Conservation (phyloP, 2,888 invertebrate species). For the Linnaemya vulpina region DNA sequence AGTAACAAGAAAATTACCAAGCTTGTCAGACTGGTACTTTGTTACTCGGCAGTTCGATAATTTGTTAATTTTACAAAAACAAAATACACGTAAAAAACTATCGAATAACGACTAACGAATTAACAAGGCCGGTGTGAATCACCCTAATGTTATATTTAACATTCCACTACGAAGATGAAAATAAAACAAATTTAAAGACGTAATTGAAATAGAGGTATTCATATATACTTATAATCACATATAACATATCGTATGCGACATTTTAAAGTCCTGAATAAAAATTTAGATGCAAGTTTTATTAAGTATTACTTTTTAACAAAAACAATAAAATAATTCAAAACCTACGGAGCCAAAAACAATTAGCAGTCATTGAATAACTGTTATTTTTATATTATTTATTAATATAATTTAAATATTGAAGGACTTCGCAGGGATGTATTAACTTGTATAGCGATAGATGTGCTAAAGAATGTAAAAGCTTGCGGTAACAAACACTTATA, state of each 20-base stretch:
- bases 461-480: too few relatives aligned
- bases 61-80: too few relatives aligned
- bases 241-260: not conserved
- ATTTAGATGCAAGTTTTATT: not conserved
- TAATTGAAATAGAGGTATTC: constrained; percentile 17
- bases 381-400: constrained; percentile 11
- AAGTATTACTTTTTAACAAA: constrained; percentile 33
- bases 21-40: too few relatives aligned
- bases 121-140: too few relatives aligned
- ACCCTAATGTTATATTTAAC: constrained; percentile 56
- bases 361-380: constrained; percentile 33
- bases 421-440: too few relatives aligned
- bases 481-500: too few relatives aligned
- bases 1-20: too few relatives aligned
- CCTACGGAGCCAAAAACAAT: constrained; percentile 23
- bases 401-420: constrained; percentile 31
- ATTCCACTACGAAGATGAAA: constrained; percentile 59
- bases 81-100: too few relatives aligned
- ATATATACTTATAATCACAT: too few relatives aligned
- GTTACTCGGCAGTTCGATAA: too few relatives aligned
- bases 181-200: not conserved
- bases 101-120: too few relatives aligned
- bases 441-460: too few relatives aligned
- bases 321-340: constrained; percentile 7
- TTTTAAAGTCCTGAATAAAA: not conserved